Base-by-base conservation (phyloP, 2,113 vertebrate species). In the Sceloporus undulatus region DNA sequence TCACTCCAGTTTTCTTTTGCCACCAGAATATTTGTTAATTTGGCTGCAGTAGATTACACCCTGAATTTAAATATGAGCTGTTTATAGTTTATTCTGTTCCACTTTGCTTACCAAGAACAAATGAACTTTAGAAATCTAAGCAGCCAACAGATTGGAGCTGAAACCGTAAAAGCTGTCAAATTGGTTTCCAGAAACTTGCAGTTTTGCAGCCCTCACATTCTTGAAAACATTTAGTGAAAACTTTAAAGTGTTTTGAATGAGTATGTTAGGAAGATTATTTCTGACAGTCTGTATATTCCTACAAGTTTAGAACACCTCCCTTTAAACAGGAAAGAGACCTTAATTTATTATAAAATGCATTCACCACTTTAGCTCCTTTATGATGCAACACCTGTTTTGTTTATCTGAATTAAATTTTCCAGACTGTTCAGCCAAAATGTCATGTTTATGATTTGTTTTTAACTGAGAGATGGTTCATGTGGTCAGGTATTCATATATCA, bases 61-160 rank as follows among this genome's bases (percentile, higher is more conserved):
- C 84, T 86, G 65, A 79, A 68, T 78, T 52, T 48, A 56, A n/a
- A 79, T 23, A 7, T 88, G 68, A 74, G 84, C 71, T 78, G 87
- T 25, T 77, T 86, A 62, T 9, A 19, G 13, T 87, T 86, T 11
- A 82, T 48, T 89, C 80, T 85, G 18, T 82, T 87, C 14, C 38
- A 80, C 29, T 87, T 19, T 87, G 27, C 52, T 91, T 90, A 91
- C 59, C 82, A 88, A 91, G 88, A 91, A 73, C 80, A 73, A 90
- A 42, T 38, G 87, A 83, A 29, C 79, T 91, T 90, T 79, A 56
- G 48, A 87, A 87, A 79, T 21, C 77, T 77, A 78, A 84, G 59
- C 54, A 81, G 85, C 34, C 54, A 42, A 48, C 16, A 42, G 5
- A 76, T 77, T 56, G 11, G 5, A 84, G n/a, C 9, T 71, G 73